Evolutionary conservation across 2,888 invertebrate genomes (phyloP), one percentile per base, ranked within the genome.

Genomic region (Petrolisthes manimaculis): DNA sequence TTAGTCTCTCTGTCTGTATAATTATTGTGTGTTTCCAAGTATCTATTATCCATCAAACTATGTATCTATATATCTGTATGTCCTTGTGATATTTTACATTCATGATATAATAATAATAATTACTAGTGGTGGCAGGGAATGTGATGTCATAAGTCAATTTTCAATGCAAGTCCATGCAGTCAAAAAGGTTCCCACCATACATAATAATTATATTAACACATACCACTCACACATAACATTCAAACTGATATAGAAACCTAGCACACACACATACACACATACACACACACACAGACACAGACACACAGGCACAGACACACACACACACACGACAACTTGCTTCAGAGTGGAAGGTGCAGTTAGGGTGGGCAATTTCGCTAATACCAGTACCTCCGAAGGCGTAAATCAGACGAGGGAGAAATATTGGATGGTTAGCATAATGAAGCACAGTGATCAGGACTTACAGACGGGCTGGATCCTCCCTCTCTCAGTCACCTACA

Each of bases 391-490:
- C 78, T 56, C 24, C 61, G 51, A 55, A 67, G 21, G 61, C 74
- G 53, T 78, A 61, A 56, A 84, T 77, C 84, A 84, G 75, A 24
- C 83, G 18, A 75, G 83, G 61, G 37, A 78, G 61, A 84, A 14
- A 74, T 84, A 84, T 84, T 51, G 61, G 84, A 78, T 67, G 61
- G 84, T 78, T 78, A 55, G 84, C 78, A 78, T 51, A 78, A 84
- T 84, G 71, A 84, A 53, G 77, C 53, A 84, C 84, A 24, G 21
- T 78, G 84, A 84, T 84, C 78, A 84, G 61, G 53, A 67, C 61
- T 18, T 61, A 3, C 51, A n/a, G n/a, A 71, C 24, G 61, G 9
- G 53, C 9, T 78, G 24, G 6, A 3, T 24, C 14, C 61, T 80
- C 53, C 53, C 55, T 84, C 56, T 84, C 61, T 37, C 37, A 37